Percentiles rank a stretch among this genome's conserved stretches.
phyloP scores from a whole-genome alignment of 2,797 vertebrate genomes.

The Poecilia gillii region DNA sequence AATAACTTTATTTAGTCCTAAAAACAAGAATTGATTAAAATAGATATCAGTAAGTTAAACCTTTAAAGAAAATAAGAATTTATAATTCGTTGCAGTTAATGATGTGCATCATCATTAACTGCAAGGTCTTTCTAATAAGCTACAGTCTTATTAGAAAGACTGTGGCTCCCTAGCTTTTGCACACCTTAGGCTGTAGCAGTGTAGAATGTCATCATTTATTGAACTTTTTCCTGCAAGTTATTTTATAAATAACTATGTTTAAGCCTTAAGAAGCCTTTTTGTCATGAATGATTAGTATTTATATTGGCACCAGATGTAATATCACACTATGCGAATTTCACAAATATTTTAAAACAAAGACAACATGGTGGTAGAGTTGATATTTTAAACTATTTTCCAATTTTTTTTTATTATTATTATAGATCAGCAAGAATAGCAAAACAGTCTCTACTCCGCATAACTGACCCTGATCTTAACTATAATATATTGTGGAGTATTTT shows the following conservation, averaged over 20 bases:
- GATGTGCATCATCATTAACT: neutral
- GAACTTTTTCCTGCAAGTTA: neutral
- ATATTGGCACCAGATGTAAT: neutral
- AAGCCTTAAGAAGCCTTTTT: neutral
- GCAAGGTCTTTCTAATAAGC: no score
- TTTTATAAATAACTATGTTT: neutral
- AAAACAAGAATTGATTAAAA: neutral
- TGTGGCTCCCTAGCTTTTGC: neutral
- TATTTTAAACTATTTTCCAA: neutral
- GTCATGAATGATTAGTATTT: neutral
- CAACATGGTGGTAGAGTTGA: neutral
- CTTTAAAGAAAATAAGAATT: neutral
- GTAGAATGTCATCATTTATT: neutral
- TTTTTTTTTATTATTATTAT: neutral
- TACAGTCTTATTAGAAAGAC: neutral
- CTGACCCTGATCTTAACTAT: neutral
- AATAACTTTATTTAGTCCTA: neutral
- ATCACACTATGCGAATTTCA: neutral
- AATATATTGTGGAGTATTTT: neutral
- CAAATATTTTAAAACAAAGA: neutral
- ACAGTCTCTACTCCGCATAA: neutral
- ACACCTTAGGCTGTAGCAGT: neutral
- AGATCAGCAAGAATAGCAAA: neutral
- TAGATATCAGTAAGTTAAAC: neutral
- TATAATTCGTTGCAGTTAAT: no score